Base-by-base conservation (phyloP, 2,888 invertebrate genomes). In the Laspeyria flexula region DNA sequence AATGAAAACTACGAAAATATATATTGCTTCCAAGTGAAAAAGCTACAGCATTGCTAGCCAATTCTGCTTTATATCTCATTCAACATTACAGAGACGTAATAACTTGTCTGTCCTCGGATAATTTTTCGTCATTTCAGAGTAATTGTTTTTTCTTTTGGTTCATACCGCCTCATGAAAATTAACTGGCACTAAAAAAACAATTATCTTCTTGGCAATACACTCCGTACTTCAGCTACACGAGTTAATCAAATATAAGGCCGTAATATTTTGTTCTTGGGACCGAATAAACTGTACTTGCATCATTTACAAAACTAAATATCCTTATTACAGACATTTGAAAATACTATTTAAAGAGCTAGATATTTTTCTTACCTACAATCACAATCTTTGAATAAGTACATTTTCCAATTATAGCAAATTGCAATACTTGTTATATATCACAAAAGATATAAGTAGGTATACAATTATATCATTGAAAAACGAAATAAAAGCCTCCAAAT, bases 61-160 rank as follows among this genome's bases (percentile, higher is more conserved):
- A 1, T 12, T 25, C 4, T 46, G 6, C 15, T 39, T 52, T 33
- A 31, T 50, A 18, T 13, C 25, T 30, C 30, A 39, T 54, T 40
- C 35, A 42, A 38, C 25, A 53, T 46, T 13, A 6, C n/a, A n/a
- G n/a, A 13, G 38, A 16, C 15, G 30, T 41, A 42, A 30, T 39
- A 35, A 7, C 21, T 18, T 30, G 25, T 42, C 33, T 33, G 11
- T 2, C 6, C n/a, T 35, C 25, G 33, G 3, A 12, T 31, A 39
- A 33, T 39, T 27, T 35, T 34, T 27, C 23, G 23, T 39, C 11
- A n/a, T 39, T 13, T 15, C 30, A 34, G 10, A 12, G 12, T 6
- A 34, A 27, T 43, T 29, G 13, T 34, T 25, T 30, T 6, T 18
- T 31, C 15, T 27, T 39, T 10, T 1, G 2, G 25, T 40, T 41